Percentiles rank a stretch among this genome's conserved stretches.
Conservation (phyloP, 2,888 invertebrate species). For the Pherbina coryleti region DNA sequence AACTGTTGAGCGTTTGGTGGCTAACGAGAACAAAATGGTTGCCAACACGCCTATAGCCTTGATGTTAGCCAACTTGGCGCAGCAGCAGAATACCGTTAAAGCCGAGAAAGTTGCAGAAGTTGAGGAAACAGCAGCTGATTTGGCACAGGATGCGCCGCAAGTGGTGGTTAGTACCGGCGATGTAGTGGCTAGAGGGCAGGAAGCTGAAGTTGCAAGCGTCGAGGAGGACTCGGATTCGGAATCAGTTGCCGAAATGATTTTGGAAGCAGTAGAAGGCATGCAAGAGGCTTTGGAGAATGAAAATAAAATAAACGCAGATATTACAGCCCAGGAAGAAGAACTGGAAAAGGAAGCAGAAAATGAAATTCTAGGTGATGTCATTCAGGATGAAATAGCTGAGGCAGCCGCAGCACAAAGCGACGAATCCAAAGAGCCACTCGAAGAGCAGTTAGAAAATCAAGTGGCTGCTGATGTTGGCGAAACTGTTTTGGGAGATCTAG, state of each 20-base stretch:
- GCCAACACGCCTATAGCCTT: not conserved
- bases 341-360: not conserved
- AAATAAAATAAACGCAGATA: not conserved
- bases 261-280: conserved; percentile 44
- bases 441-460: not conserved
- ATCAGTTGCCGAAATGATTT: conserved; percentile 35
- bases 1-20: not conserved
- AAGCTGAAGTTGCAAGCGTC: conserved; percentile 44
- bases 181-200: conserved; percentile 18
- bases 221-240: conserved; percentile 19
- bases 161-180: not conserved
- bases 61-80: not conserved
- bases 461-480: not conserved
- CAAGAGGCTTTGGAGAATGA: not conserved
- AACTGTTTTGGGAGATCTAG: conserved; percentile 17
- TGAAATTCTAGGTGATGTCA: not conserved
- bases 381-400: not conserved
- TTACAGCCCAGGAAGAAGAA: not conserved
- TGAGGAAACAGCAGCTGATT: not conserved
- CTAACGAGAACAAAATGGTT: conserved; percentile 2
- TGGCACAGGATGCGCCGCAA: not conserved
- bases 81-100: not conserved
- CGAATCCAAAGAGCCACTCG: not conserved
- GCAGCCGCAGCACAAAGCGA: not conserved
- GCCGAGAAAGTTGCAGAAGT: not conserved